Evolutionary conservation across 2,113 vertebrate genomes (phyloP).

Genomic region (Cygnus atratus): DNA sequence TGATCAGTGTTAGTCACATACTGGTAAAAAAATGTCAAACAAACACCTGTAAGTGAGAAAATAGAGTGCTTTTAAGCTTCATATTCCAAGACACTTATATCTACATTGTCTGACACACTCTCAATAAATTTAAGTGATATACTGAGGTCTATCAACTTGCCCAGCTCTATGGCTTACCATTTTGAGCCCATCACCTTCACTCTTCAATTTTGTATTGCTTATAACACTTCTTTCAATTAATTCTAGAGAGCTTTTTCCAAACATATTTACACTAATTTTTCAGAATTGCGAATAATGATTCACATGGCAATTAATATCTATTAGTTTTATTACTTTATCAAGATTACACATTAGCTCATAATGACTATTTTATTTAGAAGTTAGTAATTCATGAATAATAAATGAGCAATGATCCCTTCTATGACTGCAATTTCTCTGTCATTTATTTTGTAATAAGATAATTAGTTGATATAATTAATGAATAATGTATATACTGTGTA

Average conservation of each 20-base stretch:
- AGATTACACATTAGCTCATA: slow-evolving; percentile 20
- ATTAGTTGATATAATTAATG: slow-evolving; percentile 32
- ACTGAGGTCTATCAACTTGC: background rate
- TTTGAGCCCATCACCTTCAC: slow-evolving; percentile 38
- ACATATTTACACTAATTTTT: slow-evolving; percentile 25
- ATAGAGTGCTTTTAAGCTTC: slow-evolving; percentile 19
- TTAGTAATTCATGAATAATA: slow-evolving; percentile 28
- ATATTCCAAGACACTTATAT: slow-evolving; percentile 36
- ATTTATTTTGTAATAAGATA: slow-evolving; percentile 48
- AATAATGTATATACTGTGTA: background rate
- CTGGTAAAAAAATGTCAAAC: slow-evolving; percentile 6
- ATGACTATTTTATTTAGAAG: slow-evolving; percentile 45
- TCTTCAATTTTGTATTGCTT: slow-evolving; percentile 26
- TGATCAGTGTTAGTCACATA: background rate
- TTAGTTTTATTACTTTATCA: slow-evolving; percentile 55
- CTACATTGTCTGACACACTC: background rate
- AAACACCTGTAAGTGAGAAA: slow-evolving; percentile 52
- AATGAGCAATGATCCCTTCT: slow-evolving; percentile 4
- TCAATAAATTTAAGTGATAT: background rate
- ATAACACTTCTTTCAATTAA: slow-evolving; percentile 39
- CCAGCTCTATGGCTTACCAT: background rate
- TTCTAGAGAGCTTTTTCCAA: slow-evolving; percentile 47
- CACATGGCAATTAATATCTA: slow-evolving; percentile 29
- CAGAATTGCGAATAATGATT: slow-evolving; percentile 52
- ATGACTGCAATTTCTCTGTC: slow-evolving; percentile 20